Base-by-base conservation (phyloP, 92 coral and sea anemone species). In the Phenganax marumi region DNA sequence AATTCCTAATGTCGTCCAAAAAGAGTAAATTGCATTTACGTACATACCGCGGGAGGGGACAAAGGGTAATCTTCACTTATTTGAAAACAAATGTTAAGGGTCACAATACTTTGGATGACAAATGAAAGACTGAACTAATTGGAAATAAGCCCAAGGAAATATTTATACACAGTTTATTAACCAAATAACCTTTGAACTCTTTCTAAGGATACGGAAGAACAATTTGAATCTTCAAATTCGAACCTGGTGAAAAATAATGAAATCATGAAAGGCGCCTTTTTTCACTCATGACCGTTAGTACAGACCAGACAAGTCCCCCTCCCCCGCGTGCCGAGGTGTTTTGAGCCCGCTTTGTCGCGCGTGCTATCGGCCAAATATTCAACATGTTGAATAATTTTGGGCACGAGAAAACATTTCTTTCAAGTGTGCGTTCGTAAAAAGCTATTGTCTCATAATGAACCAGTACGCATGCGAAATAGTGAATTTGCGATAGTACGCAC, bases 131-230 rank as follows among this genome's bases (percentile, higher is more conserved):
- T 12, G 26, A 10, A 12, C 12, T 18, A 2, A 63, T 18, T 39
- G 7, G 2, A 10, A 63, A 6, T 12, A 12, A 63, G 22, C 21
- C 2, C 10, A 18, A 63, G 10, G 2, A 63, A 4, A 12, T 12
- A 14, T 56, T n/a, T n/a, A n/a, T 56, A 21, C 22, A 56, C 63
- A 56, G 63, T 21, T 1, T 33, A 33, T 87, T 80, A 13, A 50
- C 10, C 26, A 46, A 75, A 61, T 73, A 82, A 52, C 56, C 52
- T 21, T 12, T 23, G 23, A n/a, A 21, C 18, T 16, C 62, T 0
- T 12, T 39, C 13, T 68, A 89, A 90, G 97, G 93, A 88, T 90
- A 90, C 93, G 97, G 91, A 17, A 90, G 70, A 84, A 90, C 87
- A 0, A 92, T 84, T 81, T 90, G 93, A 39, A 90, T 84, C 85